Conservation (phyloP, 1,140 invertebrate species). For the Drosophila bifasciata region DNA sequence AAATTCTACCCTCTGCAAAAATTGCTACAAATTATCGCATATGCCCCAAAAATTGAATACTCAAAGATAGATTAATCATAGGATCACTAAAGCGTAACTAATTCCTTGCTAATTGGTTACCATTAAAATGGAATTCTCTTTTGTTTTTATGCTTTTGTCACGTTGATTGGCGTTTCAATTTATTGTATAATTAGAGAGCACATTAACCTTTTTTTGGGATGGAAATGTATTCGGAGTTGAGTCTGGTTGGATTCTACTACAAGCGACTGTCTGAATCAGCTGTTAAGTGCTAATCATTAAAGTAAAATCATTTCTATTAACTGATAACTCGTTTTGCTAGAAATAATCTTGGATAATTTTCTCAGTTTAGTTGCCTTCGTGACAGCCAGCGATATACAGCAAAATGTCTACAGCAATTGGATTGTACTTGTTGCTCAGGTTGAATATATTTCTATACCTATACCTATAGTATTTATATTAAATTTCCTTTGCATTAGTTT, state of each 20-base stretch:
- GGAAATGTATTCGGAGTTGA: conserved; percentile 15
- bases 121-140: conserved; percentile 3
- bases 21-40: conserved; percentile 23
- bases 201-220: conserved; percentile 11
- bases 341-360: conserved; percentile 6
- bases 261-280: conserved; percentile 23
- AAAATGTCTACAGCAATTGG: conserved; percentile 35
- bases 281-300: conserved; percentile 32
- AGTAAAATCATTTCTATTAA: conserved; percentile 11
- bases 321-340: conserved; percentile 1
- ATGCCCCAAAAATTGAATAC: conserved; percentile 32
- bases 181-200: conserved; percentile 24
- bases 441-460: neutral
- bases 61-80: conserved; percentile 18
- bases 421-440: conserved; percentile 51
- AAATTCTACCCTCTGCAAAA: neutral
- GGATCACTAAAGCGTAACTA: conserved; percentile 63
- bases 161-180: conserved; percentile 36
- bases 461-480: neutral
- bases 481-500: conserved; percentile 8
- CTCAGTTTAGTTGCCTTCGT: conserved; percentile 15
- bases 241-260: conserved; percentile 16
- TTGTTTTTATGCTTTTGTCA: conserved; percentile 8
- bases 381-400: conserved; percentile 7
- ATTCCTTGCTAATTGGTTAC: conserved; percentile 56